phyloP scores from a whole-genome alignment of 2,888 invertebrate genomes.

The Seira ritae region DNA sequence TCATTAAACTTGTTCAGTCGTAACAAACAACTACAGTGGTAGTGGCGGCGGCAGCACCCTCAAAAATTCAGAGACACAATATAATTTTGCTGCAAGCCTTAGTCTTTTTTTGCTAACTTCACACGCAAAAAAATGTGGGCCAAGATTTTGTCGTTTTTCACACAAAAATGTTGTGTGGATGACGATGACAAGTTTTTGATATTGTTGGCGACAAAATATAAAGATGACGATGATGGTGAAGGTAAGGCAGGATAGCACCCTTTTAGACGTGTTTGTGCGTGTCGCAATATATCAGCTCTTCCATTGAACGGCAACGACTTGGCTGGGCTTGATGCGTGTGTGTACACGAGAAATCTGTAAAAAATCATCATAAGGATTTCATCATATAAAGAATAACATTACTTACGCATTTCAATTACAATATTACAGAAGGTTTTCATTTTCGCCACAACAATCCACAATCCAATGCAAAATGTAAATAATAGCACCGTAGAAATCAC shows the following conservation, averaged over 20 bases:
- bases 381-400: constrained; percentile 31
- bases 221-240: constrained; percentile 16
- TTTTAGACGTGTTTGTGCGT: constrained; percentile 11
- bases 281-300: constrained; percentile 41
- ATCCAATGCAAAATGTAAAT: constrained; percentile 42
- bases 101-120: background rate
- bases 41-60: background rate
- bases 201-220: constrained; percentile 49
- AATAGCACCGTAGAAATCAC: background rate
- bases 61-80: no score
- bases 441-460: constrained; percentile 45
- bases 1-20: constrained; percentile 1
- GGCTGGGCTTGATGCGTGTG: constrained; percentile 25
- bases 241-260: constrained; percentile 37
- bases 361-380: constrained; percentile 55
- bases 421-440: constrained; percentile 15
- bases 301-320: constrained; percentile 27
- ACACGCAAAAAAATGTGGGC: constrained; percentile 41
- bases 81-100: constrained; percentile 9
- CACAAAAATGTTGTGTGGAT: constrained; percentile 34
- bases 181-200: constrained; percentile 48
- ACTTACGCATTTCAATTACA: constrained; percentile 15
- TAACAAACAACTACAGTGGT: no score
- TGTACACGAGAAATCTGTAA: constrained; percentile 48
- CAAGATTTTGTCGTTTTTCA: constrained; percentile 56